A percentile compares a stretch with the other conserved stretches of the same genome.
Evolutionary conservation across 2,113 vertebrate genomes (phyloP).

Genomic region (Scortum barcoo): DNA sequence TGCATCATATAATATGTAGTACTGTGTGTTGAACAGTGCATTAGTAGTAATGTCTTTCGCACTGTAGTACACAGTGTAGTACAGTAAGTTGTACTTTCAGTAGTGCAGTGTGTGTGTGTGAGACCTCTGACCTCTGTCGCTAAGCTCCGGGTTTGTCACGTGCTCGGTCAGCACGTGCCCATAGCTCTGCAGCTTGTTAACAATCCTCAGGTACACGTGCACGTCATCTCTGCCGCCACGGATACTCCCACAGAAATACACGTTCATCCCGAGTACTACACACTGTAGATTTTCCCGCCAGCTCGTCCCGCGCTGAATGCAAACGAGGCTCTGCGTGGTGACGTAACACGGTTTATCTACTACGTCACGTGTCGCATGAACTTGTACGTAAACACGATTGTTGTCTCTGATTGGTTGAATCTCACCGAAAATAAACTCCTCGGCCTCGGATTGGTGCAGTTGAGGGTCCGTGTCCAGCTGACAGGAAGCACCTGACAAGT

Average conservation of each 20-base stretch:
- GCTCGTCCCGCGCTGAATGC: constrained; percentile 18
- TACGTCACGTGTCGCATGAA: neutral
- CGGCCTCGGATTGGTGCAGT: constrained; percentile 1
- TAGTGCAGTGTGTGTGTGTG: too few relatives aligned
- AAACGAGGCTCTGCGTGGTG: neutral
- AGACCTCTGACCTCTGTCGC: constrained; percentile 58
- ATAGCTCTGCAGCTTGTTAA: constrained; percentile 54
- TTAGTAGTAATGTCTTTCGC: too few relatives aligned
- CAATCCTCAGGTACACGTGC: constrained; percentile 59
- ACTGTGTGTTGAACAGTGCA: too few relatives aligned
- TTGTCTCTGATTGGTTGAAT: constrained; percentile 17
- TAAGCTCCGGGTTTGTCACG: constrained; percentile 54
- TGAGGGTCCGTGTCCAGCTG: neutral
- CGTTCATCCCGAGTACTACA: constrained; percentile 40
- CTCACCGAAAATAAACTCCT: accelerated
- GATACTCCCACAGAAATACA: constrained; percentile 78
- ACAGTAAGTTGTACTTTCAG: too few relatives aligned
- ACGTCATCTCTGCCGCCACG: constrained; percentile 74
- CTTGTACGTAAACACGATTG: too few relatives aligned
- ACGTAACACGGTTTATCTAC: neutral
- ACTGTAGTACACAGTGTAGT: too few relatives aligned
- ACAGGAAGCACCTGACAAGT: neutral
- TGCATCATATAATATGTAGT: too few relatives aligned
- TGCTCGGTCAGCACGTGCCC: constrained; percentile 75
- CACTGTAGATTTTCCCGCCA: too few relatives aligned